phyloP scores from a whole-genome alignment of 1,140 invertebrate species.

The Bradynema listronoti region DNA sequence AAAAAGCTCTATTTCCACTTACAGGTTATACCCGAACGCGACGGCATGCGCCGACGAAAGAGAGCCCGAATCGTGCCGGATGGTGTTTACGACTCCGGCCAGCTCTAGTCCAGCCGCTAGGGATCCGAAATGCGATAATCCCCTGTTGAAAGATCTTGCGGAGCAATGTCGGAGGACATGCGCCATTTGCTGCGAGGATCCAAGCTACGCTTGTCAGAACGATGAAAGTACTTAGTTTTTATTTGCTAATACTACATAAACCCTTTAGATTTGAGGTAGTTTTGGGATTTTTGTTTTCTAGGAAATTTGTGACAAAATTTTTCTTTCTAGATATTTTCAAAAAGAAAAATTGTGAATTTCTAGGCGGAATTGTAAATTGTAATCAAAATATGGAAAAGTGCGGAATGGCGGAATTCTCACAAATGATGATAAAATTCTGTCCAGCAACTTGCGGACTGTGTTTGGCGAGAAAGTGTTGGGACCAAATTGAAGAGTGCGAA shows the following conservation, averaged over 20 bases:
- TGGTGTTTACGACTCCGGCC: conserved; percentile 25
- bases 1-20: too few relatives aligned
- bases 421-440: conserved; percentile 47
- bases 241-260: not conserved
- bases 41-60: conserved; percentile 38
- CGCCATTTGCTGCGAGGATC: conserved; percentile 46
- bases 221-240: conserved; percentile 30
- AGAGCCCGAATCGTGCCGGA: conserved; percentile 35
- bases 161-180: conserved; percentile 44
- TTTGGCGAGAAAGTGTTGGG: conserved; percentile 34
- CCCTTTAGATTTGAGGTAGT: not conserved
- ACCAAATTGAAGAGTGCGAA: conserved; percentile 44
- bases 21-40: conserved; percentile 21
- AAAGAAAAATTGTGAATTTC: conserved; percentile 12
- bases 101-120: conserved; percentile 29
- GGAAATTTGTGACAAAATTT: too few relatives aligned
- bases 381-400: conserved; percentile 39
- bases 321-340: not conserved
- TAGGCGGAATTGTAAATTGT: conserved; percentile 42
- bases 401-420: conserved; percentile 27
- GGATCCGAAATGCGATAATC: conserved; percentile 45
- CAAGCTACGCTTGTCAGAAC: conserved; percentile 41
- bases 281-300: too few relatives aligned
- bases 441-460: conserved; percentile 44
- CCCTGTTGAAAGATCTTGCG: conserved; percentile 42